Evolutionary conservation across 2,888 invertebrate genomes (phyloP).

Genomic region (Zygogramma bicolorata): DNA sequence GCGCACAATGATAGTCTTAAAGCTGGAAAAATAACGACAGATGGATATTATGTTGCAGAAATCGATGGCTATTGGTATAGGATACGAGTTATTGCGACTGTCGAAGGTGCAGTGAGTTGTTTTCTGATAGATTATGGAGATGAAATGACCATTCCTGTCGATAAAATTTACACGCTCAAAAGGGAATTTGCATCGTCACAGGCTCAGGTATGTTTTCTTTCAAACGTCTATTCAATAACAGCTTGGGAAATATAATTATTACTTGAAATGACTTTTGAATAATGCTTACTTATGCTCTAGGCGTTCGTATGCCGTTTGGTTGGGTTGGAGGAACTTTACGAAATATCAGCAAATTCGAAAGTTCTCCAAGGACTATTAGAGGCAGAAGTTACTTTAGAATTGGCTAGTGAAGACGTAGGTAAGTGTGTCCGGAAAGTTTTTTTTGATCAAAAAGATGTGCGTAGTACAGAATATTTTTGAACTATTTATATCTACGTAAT

Average conservation of each 20-base stretch:
- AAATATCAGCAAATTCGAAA: slow-evolving; percentile 56
- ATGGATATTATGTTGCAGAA: slow-evolving; percentile 66
- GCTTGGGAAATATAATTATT: no score
- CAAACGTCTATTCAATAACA: no score
- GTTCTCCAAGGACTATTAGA: slow-evolving; percentile 68
- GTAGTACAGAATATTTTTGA: no score
- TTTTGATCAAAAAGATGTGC: not conserved
- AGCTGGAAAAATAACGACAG: slow-evolving; percentile 54
- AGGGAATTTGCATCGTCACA: slow-evolving; percentile 75
- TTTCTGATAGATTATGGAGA: slow-evolving; percentile 85
- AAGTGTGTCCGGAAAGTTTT: slow-evolving; percentile 9
- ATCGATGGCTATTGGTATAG: slow-evolving; percentile 67
- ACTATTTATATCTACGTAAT: no score
- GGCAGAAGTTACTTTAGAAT: slow-evolving; percentile 67
- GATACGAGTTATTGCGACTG: slow-evolving; percentile 63
- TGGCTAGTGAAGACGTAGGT: slow-evolving; percentile 64
- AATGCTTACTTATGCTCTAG: slow-evolving; percentile 60
- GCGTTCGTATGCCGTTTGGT: slow-evolving; percentile 78
- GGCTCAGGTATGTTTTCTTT: slow-evolving; percentile 72
- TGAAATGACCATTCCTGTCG: slow-evolving; percentile 70
- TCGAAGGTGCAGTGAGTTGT: slow-evolving; percentile 64
- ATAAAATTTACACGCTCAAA: slow-evolving; percentile 73
- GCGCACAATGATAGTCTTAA: slow-evolving; percentile 44
- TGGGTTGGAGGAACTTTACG: slow-evolving; percentile 76
- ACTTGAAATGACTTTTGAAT: not conserved